Base-by-base conservation (phyloP, 2,797 vertebrate species). In the Amblyraja radiata region DNA sequence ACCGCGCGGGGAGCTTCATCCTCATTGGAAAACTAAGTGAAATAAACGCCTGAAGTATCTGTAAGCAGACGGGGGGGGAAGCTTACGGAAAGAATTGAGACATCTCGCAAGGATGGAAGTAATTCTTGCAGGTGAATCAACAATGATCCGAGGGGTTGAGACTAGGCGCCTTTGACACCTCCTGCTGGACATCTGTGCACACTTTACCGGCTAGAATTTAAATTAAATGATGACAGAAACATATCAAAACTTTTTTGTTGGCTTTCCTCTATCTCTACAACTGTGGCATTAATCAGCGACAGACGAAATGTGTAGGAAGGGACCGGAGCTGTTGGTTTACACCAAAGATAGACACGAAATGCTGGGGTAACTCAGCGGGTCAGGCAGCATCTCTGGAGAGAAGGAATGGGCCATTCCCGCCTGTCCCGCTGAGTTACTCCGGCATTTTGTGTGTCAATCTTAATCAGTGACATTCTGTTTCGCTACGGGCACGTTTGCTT, bases 141-240 rank as follows among this genome's bases (percentile, higher is more conserved):
- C 25, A 14, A 28, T 86, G 13, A 86, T 65, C 83, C 83, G 28
- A 86, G 28, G 1, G 61, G 68, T 36, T 36, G 84, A 21, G 68
- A 9, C n/a, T 16, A 68, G 13, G 8, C 32, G 8, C 84, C 84
- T 88, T 88, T 88, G 61, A 61, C 84, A 32, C 84, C 84, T 88
- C 84, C 84, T 88, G 61, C 84, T 65, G 84, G 84, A 88, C 28
- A 68, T 9, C 54, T 46, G 14, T 88, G 84, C 61, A 65, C 61
- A 65, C 65, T 65, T 88, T 61, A n/a, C n/a, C 21, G 28, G 61
- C 13, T 58, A 86, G 61, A 2, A 68, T 36, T 36, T 4, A 88
- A 86, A n/a, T 1, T 5, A 86, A 65, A 86, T 28, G n/a, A 63
- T 63, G 58, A 63, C 25, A 5, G 58, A 86, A n/a, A 68, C 14